Evolutionary conservation across 2,888 invertebrate species (phyloP), one percentile per base, ranked within the genome.

Genomic region (Dione juno): DNA sequence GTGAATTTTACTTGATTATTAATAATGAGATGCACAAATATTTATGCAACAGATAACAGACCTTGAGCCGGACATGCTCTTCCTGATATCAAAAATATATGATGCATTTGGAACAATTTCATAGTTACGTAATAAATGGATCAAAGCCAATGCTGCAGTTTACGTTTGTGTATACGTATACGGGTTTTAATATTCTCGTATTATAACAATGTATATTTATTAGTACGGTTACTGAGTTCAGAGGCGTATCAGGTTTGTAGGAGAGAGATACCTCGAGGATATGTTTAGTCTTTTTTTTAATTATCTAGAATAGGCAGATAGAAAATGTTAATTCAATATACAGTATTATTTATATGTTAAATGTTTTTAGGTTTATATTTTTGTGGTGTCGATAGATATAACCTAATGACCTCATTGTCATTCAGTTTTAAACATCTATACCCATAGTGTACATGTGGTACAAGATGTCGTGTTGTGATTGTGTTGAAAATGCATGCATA

Each of bases 121-220:
- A 70, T 70, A 43, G 50, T 69, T 66, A 69, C 65, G 70, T 57
- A 74, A 72, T 54, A 71, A 70, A 61, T 74, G 70, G 72, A 72
- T 70, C 50, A 66, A 68, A 74, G 74, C 72, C 74, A 74, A 48
- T 43, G 64, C 45, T 52, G 54, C 66, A 57, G 40, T 66, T 63
- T 54, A 37, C 45, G 54, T 63, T 28, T 28, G 28, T 61, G 28
- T 54, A 35, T 13, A 43, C 48, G 28, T 28, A 28, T 28, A 28
- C 28, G 28, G 16, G 48, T 48, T 37, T 57, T 57, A 13, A 40
- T 9, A n/a, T n/a, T n/a, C n/a, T n/a, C n/a, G 11, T 57, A 54
- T 35, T 35, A 40, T 40, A 16, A 57, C 37, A 57, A 37, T 40
- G 37, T 6, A 6, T 37, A 54, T 16, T 35, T 35, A 54, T 54